Evolutionary conservation across 92 coral and sea anemone genomes (phyloP), one percentile per base, ranked within the genome.

Genomic region (Zoanthus sociatus): DNA sequence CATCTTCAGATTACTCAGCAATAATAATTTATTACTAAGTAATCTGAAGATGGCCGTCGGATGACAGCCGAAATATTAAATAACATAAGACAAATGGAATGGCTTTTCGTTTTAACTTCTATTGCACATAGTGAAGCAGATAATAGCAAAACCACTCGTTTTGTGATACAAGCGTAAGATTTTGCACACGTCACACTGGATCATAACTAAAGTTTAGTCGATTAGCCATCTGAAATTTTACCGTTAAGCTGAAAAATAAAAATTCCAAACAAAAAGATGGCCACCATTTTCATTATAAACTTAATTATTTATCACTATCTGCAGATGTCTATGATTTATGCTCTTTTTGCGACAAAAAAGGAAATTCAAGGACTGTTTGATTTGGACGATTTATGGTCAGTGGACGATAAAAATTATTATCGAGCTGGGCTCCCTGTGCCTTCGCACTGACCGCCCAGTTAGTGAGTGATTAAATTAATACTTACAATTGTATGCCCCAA

Each of bases 101-200:
- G 26, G 26, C 26, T 26, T 26, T 26, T 26, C 26, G 26, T 26
- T 26, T 26, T 26, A 26, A 26, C 26, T 26, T 26, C 26, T 26
- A 26, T 26, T 26, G 26, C 26, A 26, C 26, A 26, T 76, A 47
- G 84, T 81, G 86, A 58, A 81, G 75, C 75, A 1, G 56, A 37
- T 81, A 81, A 81, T n/a, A 81, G 86, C 86, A 82, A 82, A 82
- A 82, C 17, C 86, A 82, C 64, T 82, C 75, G 55, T 82, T 82
- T 12, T 82, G 74, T 82, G 86, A 63, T 63, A 64, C 86, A 82
- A 82, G 86, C 86, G 33, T 64, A 63, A 63, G 54, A 82, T 66
- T 63, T 82, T 32, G 15, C 33, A 44, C 75, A 44, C 73, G 75
- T 63, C 86, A 82, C n/a, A 82, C 44, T 82, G 44, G 86, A 82